A percentile compares a stretch with the other conserved stretches of the same genome.
Conservation (phyloP, 2,797 vertebrate genomes). For the Glossophaga mutica region DNA sequence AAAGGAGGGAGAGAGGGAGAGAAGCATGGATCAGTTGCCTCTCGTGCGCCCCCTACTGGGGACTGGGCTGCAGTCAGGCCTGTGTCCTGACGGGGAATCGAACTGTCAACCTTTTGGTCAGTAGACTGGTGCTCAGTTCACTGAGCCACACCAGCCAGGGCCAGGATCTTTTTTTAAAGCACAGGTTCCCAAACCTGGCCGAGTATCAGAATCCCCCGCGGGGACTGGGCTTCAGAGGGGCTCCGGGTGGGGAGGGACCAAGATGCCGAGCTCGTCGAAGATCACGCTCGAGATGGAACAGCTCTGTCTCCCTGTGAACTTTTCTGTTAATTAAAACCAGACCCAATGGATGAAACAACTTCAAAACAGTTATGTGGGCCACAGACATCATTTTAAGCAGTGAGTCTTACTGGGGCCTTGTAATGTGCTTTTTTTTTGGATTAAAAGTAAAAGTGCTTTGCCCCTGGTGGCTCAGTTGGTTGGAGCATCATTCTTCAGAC, state of each 20-base stretch:
- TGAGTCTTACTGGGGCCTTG: neutral
- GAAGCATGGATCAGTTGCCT: too few relatives aligned
- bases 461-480: neutral
- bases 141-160: too few relatives aligned
- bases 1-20: too few relatives aligned
- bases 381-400: neutral
- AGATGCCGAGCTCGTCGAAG: neutral
- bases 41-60: too few relatives aligned
- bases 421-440: neutral
- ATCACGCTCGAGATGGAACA: neutral
- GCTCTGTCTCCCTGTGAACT: neutral
- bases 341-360: neutral
- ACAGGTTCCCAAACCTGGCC: neutral
- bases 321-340: neutral
- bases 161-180: neutral
- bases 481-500: neutral
- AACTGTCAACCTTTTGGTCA: too few relatives aligned
- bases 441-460: constrained; percentile 3
- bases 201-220: neutral
- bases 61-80: too few relatives aligned
- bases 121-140: too few relatives aligned
- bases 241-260: neutral
- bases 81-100: too few relatives aligned
- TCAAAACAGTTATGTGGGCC: neutral
- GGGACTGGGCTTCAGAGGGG: neutral